These are phyloP conservation scores for Acanthochromis polyacanthus DNA, from an alignment of 2,113 vertebrate species.

Conservation along the genomic window DNA sequence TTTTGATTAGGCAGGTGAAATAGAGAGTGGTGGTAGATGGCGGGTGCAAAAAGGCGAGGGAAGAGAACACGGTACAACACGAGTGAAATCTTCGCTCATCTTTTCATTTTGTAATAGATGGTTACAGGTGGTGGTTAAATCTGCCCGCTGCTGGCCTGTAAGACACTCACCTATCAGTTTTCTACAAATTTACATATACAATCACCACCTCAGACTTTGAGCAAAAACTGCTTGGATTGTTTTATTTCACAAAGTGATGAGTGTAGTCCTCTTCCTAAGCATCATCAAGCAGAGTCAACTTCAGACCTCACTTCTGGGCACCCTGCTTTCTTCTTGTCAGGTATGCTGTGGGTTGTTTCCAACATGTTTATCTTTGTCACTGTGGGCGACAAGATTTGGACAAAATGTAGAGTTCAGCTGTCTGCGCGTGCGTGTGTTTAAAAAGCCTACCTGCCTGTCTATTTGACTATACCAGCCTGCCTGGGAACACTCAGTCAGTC, in stretches of 20 bases:
- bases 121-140: not conserved
- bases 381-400: not conserved
- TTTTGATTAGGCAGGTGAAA: conserved; percentile 38
- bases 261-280: no score
- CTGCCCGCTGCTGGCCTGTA: not conserved
- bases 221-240: not conserved
- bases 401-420: not conserved
- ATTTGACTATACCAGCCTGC: no score
- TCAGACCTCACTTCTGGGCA: no score
- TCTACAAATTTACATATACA: not conserved
- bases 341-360: not conserved
- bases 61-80: not conserved
- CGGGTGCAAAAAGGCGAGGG: conserved; percentile 27
- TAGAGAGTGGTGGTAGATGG: conserved; percentile 10
- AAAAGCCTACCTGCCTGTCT: no score
- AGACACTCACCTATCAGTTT: not conserved
- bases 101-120: conserved; percentile 2
- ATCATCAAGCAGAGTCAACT: no score
- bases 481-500: no score
- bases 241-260: not conserved
- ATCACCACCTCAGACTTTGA: not conserved
- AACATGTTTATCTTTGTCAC: not conserved
- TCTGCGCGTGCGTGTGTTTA: no score
- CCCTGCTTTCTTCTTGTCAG: no score
- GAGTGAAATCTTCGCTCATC: conserved; percentile 9